phyloP scores from a whole-genome alignment of 1,140 invertebrate genomes.

The Magallana ariakensis region DNA sequence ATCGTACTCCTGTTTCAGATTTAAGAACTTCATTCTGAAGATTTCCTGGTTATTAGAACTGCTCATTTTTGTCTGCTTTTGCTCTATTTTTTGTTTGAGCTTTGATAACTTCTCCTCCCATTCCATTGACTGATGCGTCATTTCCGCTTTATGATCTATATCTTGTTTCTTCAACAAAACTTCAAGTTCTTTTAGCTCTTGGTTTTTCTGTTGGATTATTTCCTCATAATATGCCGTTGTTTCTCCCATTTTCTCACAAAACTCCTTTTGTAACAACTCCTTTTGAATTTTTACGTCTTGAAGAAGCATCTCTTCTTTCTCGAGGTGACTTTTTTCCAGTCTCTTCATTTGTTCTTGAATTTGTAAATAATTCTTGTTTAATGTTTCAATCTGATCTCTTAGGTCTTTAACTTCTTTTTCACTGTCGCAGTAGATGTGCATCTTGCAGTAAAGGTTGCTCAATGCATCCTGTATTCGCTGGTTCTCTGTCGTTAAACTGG shows the following conservation, averaged over 20 bases:
- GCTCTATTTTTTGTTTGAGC: conserved; percentile 39
- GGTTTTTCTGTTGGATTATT: conserved; percentile 6
- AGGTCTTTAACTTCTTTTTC: neutral
- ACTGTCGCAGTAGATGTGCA: neutral
- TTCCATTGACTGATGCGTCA: conserved; percentile 36
- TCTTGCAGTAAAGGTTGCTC: neutral
- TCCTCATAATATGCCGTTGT: neutral
- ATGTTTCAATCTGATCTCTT: neutral
- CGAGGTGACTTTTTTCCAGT: neutral
- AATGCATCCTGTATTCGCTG: neutral
- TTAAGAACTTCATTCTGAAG: conserved; percentile 52
- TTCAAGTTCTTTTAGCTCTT: neutral
- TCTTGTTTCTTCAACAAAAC: neutral
- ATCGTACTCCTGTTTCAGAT: conserved; percentile 52
- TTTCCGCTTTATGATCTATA: neutral
- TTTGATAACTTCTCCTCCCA: conserved; percentile 47
- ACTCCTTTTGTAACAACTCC: neutral
- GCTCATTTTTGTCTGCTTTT: neutral
- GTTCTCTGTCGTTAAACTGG: neutral
- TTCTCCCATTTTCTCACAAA: neutral
- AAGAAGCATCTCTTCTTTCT: neutral
- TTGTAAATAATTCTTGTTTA: neutral
- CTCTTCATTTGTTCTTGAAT: neutral
- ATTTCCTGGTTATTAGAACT: conserved; percentile 49
- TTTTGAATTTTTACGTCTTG: neutral